Percentiles rank a stretch among this genome's conserved stretches.
phyloP scores from a whole-genome alignment of 2,797 vertebrate genomes.

The Pseudochaenichthys georgianus region DNA sequence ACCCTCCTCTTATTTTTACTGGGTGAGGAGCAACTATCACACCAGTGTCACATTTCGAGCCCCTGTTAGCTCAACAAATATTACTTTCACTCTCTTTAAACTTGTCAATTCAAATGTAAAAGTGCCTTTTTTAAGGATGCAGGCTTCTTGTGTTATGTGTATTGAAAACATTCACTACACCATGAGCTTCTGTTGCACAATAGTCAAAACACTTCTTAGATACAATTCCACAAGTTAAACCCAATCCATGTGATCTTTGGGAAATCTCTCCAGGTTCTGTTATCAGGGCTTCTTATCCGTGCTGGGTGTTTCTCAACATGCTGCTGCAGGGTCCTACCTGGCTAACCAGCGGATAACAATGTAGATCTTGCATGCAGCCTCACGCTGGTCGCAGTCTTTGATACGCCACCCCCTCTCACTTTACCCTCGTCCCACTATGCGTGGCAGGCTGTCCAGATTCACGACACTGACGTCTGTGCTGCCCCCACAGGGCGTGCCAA shows the following conservation, averaged over 20 bases:
- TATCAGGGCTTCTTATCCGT: conserved; percentile 48
- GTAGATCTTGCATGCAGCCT: conserved; percentile 18
- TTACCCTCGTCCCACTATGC: conserved; percentile 27
- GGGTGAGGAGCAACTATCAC: conserved; percentile 61
- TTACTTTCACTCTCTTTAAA: conserved; percentile 17
- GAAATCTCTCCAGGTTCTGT: conserved; percentile 27
- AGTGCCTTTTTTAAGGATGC: conserved; percentile 12
- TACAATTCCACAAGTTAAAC: conserved; percentile 57
- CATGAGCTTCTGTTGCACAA: neutral
- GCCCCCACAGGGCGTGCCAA: conserved; percentile 26
- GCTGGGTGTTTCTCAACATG: conserved; percentile 47
- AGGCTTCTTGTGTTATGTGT: neutral
- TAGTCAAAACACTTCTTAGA: conserved; percentile 52
- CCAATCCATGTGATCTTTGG: conserved; percentile 49
- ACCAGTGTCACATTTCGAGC: conserved; percentile 66
- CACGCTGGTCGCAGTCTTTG: conserved; percentile 37
- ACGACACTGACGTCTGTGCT: neutral
- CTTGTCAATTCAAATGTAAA: conserved; percentile 18
- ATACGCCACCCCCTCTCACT: conserved; percentile 37
- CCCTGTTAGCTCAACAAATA: conserved; percentile 64
- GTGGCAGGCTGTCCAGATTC: conserved; percentile 30
- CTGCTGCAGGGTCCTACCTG: conserved; percentile 45
- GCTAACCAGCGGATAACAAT: neutral
- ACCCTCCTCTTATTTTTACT: conserved; percentile 54
- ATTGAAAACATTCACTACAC: neutral